A percentile compares a stretch with the other conserved stretches of the same genome.
phyloP scores from a whole-genome alignment of 2,888 invertebrate species.

The Dichetophora obliterata region DNA sequence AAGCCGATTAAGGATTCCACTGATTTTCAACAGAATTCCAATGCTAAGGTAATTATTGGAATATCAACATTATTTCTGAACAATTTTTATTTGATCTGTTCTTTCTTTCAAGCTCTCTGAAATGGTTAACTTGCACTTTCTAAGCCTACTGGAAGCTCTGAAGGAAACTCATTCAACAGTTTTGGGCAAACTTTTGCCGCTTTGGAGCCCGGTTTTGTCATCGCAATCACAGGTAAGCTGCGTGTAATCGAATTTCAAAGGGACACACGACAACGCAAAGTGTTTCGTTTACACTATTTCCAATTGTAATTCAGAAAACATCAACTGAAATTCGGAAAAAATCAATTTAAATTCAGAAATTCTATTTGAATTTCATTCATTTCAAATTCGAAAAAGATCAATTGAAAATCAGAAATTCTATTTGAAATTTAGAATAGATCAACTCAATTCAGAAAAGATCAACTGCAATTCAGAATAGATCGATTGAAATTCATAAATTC shows the following conservation, averaged over 20 bases:
- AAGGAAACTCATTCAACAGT: conserved; percentile 95
- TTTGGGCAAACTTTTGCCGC: conserved; percentile 89
- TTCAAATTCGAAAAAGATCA: too few species aligned
- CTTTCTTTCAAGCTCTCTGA: conserved; percentile 82
- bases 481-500: too few species aligned
- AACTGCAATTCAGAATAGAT: too few species aligned
- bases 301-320: too few species aligned
- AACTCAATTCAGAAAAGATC: too few species aligned
- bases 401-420: too few species aligned
- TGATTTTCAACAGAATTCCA: conserved; percentile 55
- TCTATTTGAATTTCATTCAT: too few species aligned
- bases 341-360: too few species aligned
- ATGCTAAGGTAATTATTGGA: conserved; percentile 53
- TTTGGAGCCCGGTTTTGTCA: conserved; percentile 96
- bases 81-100: background rate
- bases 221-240: conserved; percentile 83
- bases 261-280: too few species aligned
- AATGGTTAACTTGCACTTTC: conserved; percentile 96
- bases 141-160: conserved; percentile 93
- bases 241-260: conserved; percentile 32
- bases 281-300: too few species aligned
- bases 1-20: conserved; percentile 80
- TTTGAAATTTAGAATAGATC: too few species aligned
- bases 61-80: background rate
- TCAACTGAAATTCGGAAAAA: too few species aligned